Evolutionary conservation across 2,113 vertebrate genomes (phyloP).

Genomic region (Eublepharis macularius): DNA sequence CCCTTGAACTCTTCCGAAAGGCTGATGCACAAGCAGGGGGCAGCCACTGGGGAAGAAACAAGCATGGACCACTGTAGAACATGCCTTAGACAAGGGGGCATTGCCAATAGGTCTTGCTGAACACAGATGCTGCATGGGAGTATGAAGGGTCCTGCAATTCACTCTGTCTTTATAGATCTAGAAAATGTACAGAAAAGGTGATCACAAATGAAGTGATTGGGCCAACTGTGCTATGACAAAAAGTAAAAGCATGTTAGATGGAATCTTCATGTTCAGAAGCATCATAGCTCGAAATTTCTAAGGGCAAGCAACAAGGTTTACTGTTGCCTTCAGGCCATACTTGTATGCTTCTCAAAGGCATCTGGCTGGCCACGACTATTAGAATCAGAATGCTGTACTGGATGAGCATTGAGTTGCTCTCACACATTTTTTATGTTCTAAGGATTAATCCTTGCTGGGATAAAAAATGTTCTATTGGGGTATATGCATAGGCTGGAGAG

Average conservation of each 20-base stretch:
- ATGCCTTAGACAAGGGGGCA: not conserved
- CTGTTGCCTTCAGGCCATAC: not conserved
- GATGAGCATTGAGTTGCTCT: not conserved
- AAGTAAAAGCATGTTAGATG: not conserved
- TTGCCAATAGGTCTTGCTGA: too few species aligned
- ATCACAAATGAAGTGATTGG: not conserved
- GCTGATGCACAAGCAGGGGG: too few species aligned
- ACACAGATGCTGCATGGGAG: too few species aligned
- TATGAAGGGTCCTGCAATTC: too few species aligned
- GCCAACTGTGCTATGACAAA: not conserved
- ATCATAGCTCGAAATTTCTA: not conserved
- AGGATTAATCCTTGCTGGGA: not conserved
- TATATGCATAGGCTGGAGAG: not conserved
- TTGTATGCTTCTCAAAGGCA: not conserved
- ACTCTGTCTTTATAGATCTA: not conserved
- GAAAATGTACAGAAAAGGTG: not conserved
- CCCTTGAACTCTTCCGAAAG: too few species aligned
- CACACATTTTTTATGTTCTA: not conserved
- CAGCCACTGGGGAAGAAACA: not conserved
- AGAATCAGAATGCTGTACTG: not conserved
- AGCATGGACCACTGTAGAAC: not conserved
- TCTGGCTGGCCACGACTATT: not conserved
- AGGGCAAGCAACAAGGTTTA: not conserved
- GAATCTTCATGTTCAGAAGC: not conserved
- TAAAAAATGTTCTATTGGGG: conserved; percentile 2